phyloP scores from a whole-genome alignment of 2,888 invertebrate species.

The Ophraella communa region DNA sequence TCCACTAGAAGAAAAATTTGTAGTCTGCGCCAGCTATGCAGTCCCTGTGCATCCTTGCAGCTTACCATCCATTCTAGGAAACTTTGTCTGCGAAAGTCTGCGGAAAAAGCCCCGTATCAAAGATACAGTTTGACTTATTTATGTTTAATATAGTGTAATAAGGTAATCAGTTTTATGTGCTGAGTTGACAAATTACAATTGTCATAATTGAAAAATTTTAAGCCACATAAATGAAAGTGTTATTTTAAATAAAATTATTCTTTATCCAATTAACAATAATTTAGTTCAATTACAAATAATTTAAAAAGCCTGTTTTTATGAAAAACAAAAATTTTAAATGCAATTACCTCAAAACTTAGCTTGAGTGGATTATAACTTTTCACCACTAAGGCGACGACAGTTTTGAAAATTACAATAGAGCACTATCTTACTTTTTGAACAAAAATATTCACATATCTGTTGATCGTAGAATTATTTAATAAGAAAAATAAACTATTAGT shows the following conservation, averaged over 20 bases:
- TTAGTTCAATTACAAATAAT: not conserved
- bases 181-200: not conserved
- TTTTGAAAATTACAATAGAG: too few relatives aligned
- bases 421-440: too few relatives aligned
- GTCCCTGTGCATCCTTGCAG: not conserved
- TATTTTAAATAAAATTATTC: too few relatives aligned
- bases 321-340: not conserved
- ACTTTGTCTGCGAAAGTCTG: not conserved
- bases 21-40: not conserved
- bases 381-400: not conserved
- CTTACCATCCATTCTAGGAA: not conserved
- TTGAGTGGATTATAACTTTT: not conserved
- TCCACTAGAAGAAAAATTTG: constrained; percentile 2
- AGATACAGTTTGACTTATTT: not conserved
- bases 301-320: not conserved
- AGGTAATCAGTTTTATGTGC: not conserved
- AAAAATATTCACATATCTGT: too few relatives aligned
- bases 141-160: not conserved
- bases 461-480: too few relatives aligned
- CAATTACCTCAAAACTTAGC: not conserved
- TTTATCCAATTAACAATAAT: not conserved
- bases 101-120: not conserved
- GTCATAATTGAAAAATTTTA: not conserved
- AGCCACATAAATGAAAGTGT: not conserved
- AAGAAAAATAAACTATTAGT: not conserved